Conservation (phyloP, 2,797 vertebrate species). For the Clamator glandarius region DNA sequence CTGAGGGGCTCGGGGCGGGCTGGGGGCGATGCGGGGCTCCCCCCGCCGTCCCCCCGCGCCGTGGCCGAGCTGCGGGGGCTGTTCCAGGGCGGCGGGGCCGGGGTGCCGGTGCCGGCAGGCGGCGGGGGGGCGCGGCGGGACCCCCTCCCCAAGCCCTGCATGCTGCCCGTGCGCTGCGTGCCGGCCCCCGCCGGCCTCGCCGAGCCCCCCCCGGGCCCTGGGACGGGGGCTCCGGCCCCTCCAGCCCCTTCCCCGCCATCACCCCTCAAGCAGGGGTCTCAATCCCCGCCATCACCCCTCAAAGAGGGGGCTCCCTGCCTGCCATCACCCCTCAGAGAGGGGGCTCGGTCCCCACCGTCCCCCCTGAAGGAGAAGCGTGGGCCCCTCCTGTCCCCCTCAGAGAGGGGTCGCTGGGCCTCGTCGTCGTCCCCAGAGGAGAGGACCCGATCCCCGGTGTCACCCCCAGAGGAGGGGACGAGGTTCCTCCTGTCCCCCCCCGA, state of each 20-base stretch:
- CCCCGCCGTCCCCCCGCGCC: background rate
- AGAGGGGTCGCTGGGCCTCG: background rate
- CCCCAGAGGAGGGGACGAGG: background rate
- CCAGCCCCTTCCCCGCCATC: too few species aligned
- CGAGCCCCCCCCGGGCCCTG: too few species aligned
- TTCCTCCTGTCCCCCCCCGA: background rate
- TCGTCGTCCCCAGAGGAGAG: background rate
- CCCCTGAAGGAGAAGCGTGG: too few species aligned
- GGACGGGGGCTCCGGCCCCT: too few species aligned
- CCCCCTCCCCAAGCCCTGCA: slow-evolving; percentile 78
- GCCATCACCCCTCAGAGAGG: too few species aligned
- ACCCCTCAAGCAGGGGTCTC: too few species aligned
- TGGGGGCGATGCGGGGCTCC: background rate
- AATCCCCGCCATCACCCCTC: too few species aligned
- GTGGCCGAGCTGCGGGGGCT: slow-evolving; percentile 41
- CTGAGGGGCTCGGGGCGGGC: slow-evolving; percentile 82
- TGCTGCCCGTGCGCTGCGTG: slow-evolving; percentile 81
- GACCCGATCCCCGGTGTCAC: too few species aligned
- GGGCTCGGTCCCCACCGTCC: too few species aligned
- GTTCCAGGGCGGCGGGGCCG: background rate
- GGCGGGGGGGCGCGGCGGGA: background rate
- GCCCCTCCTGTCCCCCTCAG: too few species aligned
- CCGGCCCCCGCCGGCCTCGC: background rate
- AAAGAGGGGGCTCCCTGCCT: too few species aligned
- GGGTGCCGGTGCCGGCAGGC: background rate